Percentiles rank a stretch among this genome's conserved stretches.
Conservation (phyloP, 2,888 invertebrate genomes). For the Mantis religiosa region DNA sequence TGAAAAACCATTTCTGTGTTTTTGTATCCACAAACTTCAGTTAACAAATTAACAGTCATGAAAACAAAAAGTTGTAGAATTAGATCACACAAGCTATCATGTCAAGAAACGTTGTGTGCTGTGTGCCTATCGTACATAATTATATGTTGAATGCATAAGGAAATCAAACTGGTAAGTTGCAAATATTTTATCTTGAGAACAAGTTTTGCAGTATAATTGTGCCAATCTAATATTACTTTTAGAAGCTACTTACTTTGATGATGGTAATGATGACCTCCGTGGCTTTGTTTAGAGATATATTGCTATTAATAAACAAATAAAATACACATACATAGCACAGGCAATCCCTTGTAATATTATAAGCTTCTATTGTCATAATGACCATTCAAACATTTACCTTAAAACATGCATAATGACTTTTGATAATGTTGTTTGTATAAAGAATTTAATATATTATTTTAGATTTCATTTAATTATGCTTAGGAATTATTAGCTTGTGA, state of each 20-base stretch:
- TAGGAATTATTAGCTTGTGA: no score
- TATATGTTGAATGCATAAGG: not conserved
- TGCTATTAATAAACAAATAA: not conserved
- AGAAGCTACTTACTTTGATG: not conserved
- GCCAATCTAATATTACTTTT: not conserved
- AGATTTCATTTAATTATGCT: no score
- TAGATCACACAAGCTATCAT: no score
- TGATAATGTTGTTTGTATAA: no score
- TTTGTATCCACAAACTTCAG: no score
- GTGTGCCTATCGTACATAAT: no score
- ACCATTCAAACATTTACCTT: not conserved
- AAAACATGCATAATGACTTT: not conserved
- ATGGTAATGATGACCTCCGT: not conserved
- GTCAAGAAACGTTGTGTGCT: not conserved
- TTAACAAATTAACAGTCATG: no score
- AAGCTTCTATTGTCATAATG: not conserved
- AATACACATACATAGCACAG: not conserved
- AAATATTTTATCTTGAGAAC: not conserved
- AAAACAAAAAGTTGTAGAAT: no score
- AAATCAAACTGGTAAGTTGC: not conserved
- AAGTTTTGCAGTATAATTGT: not conserved
- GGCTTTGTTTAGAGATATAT: not conserved
- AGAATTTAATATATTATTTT: no score
- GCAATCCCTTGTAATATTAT: not conserved
- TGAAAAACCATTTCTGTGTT: no score